A percentile compares a stretch with the other conserved stretches of the same genome.
Conservation (phyloP, 2,888 invertebrate species). For the Phasia obesa region DNA sequence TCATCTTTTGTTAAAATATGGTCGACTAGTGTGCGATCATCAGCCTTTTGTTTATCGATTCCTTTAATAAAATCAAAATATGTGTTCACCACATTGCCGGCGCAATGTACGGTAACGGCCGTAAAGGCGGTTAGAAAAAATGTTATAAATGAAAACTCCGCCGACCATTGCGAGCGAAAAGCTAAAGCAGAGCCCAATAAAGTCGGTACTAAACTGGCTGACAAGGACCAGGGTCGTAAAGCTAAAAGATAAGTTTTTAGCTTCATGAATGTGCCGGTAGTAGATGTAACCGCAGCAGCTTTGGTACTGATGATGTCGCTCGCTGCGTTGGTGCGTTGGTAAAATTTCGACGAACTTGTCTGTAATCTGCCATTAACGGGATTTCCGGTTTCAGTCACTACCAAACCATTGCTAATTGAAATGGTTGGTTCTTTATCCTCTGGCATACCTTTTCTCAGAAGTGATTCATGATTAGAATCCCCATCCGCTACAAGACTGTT, state of each 20-base stretch:
- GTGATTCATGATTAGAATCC: conserved; percentile 15
- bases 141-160: conserved; percentile 90
- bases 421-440: not conserved
- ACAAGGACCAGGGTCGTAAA: conserved; percentile 96
- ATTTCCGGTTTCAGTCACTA: not conserved
- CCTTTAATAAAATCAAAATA: conserved; percentile 97
- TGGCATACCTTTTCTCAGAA: conserved; percentile 28
- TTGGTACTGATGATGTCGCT: conserved; percentile 17
- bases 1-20: conserved; percentile 91
- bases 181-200: conserved; percentile 94
- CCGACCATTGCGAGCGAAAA: conserved; percentile 89
- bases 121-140: conserved; percentile 92
- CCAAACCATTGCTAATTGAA: conserved; percentile 32
- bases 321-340: not conserved
- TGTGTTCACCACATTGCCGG: conserved; percentile 98
- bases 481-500: not conserved
- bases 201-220: conserved; percentile 95
- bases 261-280: conserved; percentile 88
- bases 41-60: conserved; percentile 95
- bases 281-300: conserved; percentile 50
- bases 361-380: conserved; percentile 53
- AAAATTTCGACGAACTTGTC: conserved; percentile 1
- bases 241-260: conserved; percentile 94
- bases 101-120: conserved; percentile 95
- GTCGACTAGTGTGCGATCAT: conserved; percentile 97